These are phyloP conservation scores for Ephialtes manifestator DNA, from an alignment of 2,888 invertebrate species.

Conservation along the genomic window DNA sequence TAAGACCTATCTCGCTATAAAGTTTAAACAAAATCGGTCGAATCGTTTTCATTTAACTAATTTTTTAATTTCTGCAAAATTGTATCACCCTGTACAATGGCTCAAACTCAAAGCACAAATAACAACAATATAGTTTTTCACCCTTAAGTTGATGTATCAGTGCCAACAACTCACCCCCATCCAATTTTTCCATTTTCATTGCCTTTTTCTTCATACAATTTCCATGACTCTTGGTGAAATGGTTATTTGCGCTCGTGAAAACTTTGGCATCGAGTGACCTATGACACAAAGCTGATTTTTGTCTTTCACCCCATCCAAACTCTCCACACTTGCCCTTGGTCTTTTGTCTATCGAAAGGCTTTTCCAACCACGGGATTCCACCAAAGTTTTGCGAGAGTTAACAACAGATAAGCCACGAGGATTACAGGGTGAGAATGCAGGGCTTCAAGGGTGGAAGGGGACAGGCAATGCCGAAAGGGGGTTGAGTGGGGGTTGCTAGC, in stretches of 20 bases:
- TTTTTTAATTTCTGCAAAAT: too few species aligned
- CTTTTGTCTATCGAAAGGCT: constrained; percentile 8
- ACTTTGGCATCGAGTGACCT: constrained; percentile 22
- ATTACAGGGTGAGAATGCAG: constrained; percentile 35
- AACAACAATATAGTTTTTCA: too few species aligned
- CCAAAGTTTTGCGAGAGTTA: constrained; percentile 48
- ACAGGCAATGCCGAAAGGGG: not conserved
- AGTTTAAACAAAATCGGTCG: too few species aligned
- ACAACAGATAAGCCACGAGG: constrained; percentile 56
- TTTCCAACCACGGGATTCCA: constrained; percentile 10
- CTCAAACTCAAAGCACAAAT: too few species aligned
- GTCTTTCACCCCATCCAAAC: not conserved
- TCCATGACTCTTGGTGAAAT: not conserved
- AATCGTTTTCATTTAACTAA: too few species aligned
- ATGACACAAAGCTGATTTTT: constrained; percentile 41
- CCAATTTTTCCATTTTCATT: not conserved
- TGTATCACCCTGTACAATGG: too few species aligned
- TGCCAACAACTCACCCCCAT: not conserved
- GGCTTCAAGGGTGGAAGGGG: not conserved
- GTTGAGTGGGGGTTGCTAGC: constrained; percentile 2
- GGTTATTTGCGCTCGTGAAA: constrained; percentile 38
- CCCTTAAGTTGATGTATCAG: too few species aligned
- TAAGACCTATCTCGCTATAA: too few species aligned
- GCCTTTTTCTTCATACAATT: not conserved
- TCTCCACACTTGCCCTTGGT: not conserved